Conservation (phyloP, 2,888 invertebrate species). For the Temnothorax rugatulus region DNA sequence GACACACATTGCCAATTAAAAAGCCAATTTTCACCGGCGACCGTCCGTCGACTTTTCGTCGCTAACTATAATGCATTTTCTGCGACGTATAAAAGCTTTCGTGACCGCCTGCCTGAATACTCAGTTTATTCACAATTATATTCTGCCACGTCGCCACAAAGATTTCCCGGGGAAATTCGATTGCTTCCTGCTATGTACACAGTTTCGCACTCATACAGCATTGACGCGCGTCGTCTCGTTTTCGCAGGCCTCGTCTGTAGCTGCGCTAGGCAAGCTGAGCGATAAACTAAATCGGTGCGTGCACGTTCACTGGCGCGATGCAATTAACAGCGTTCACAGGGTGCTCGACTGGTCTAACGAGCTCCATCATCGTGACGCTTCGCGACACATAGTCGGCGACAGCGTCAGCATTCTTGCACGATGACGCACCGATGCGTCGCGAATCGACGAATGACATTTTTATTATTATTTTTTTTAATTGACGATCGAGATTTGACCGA, state of each 20-base stretch:
- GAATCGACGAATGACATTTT: constrained; percentile 18
- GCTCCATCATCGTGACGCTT: constrained; percentile 56
- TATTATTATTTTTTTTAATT: neutral
- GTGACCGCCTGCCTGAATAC: constrained; percentile 37
- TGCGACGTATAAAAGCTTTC: constrained; percentile 42
- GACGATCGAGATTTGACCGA: constrained; percentile 10
- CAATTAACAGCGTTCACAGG: constrained; percentile 73
- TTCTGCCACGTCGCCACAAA: constrained; percentile 38
- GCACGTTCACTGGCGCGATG: constrained; percentile 67
- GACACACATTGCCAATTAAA: constrained; percentile 65
- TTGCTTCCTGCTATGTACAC: constrained; percentile 45
- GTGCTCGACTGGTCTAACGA: constrained; percentile 71
- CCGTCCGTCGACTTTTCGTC: constrained; percentile 35
- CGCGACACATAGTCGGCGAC: constrained; percentile 41
- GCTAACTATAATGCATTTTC: constrained; percentile 34
- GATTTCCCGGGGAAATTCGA: constrained; percentile 61
- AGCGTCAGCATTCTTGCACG: constrained; percentile 31
- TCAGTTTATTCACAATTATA: constrained; percentile 49
- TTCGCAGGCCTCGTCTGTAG: neutral
- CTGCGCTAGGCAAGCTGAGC: constrained; percentile 58
- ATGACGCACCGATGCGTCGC: constrained; percentile 13
- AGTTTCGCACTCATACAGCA: constrained; percentile 13
- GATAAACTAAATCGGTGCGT: constrained; percentile 69
- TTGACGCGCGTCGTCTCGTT: constrained; percentile 8
- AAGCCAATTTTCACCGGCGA: constrained; percentile 62